Evolutionary conservation across 2,113 vertebrate genomes (phyloP), one percentile per base, ranked within the genome.

Genomic region (Corythaeola cristata): DNA sequence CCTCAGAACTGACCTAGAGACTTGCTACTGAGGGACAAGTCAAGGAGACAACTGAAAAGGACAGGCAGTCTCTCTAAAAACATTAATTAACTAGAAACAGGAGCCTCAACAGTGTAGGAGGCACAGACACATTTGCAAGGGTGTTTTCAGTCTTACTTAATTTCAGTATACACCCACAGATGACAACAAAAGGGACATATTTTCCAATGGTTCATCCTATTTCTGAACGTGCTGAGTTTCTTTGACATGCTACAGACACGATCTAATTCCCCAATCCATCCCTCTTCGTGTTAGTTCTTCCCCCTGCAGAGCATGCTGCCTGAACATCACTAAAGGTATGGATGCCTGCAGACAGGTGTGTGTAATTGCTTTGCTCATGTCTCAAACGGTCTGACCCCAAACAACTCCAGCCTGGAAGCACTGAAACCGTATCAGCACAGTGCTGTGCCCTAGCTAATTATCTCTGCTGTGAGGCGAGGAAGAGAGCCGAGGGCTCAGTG

Each of bases 111-210:
- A 90, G 32, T 8, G 88, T 88, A 94, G 93, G 92, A 95, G 59
- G 75, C 50, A 53, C 67, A 96, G 80, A 91, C n/a, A 69, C 24
- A 82, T 76, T 89, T 83, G 71, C 37, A 76, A 88, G 59, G 37
- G 71, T 76, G 73, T 83, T 94, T 96, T 94, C 91, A 76, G 87
- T 85, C 77, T 92, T 49, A 73, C 85, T 78, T 64, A 33, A 89
- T 92, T 92, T 91, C 91, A 89, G 62, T 47, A 62, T 76, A 92
- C 92, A 72, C 62, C 85, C 89, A 97, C 92, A 87, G 87, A 86
- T 82, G 32, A 53, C 27, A 87, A 81, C n/a, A 81, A 87, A 37
- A 77, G 27, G 33, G 53, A 90, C 49, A 62, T 81, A 74, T 84
- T 85, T 93, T 94, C 92, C 85, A 94, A 11, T 8, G 52, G 79